Evolutionary conservation across 2,797 vertebrate species (phyloP).

Genomic region (Leucoraja ocellata): DNA sequence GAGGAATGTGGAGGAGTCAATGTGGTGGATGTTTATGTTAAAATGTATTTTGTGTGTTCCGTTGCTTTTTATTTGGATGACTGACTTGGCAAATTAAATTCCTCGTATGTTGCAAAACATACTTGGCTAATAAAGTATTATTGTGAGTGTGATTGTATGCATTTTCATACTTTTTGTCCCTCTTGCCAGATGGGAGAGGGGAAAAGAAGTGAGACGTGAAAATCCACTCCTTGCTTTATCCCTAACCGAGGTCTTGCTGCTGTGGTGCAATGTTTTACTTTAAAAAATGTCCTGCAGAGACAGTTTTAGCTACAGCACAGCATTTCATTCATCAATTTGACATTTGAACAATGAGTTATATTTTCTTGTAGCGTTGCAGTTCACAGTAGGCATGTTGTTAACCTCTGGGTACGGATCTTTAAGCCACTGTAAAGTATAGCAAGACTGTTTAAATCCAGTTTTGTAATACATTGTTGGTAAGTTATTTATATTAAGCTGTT

Average conservation of each 20-base stretch:
- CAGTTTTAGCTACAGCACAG: neutral
- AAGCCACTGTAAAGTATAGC: neutral
- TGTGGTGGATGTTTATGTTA: no score
- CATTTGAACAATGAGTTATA: neutral
- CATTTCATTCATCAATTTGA: constrained; percentile 18
- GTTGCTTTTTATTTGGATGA: no score
- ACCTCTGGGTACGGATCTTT: neutral
- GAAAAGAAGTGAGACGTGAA: no score
- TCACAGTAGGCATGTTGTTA: neutral
- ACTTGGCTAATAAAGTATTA: no score
- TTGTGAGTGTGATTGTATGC: no score
- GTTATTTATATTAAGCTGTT: neutral
- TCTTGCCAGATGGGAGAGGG: no score
- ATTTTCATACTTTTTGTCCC: no score
- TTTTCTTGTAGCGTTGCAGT: neutral
- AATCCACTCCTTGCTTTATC: neutral
- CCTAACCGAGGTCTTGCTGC: neutral
- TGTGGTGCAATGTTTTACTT: neutral
- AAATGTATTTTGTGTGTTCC: no score
- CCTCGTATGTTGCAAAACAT: no score
- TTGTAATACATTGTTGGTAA: neutral
- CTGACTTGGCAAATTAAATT: no score
- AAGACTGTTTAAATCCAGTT: neutral
- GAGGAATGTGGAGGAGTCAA: no score
- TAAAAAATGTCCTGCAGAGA: neutral